Evolutionary conservation across 2,888 invertebrate genomes (phyloP).

Genomic region (Ormyrus labotus): DNA sequence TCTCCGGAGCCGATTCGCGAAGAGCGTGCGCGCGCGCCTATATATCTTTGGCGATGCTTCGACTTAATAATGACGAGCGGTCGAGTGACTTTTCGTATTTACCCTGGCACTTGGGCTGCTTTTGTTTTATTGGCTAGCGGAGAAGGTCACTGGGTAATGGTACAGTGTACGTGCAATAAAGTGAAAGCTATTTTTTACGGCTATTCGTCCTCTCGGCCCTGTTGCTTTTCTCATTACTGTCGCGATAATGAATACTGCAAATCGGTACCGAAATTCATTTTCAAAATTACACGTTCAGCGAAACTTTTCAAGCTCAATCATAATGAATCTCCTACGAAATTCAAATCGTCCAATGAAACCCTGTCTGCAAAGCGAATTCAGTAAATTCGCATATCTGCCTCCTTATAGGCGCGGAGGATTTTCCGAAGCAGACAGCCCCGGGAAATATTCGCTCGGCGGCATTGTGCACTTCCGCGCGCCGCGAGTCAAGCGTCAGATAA

Average conservation of each 20-base stretch:
- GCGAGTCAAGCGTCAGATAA: constrained; percentile 52
- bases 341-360: too few species aligned
- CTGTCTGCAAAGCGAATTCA: background rate
- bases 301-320: too few species aligned
- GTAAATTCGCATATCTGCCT: background rate
- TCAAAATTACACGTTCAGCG: too few species aligned
- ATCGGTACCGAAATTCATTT: too few species aligned
- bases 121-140: constrained; percentile 19
- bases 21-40: constrained; percentile 1
- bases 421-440: background rate
- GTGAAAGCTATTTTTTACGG: constrained; percentile 3
- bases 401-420: background rate
- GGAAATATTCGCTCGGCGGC: background rate
- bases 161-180: background rate
- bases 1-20: constrained; percentile 7
- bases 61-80: constrained; percentile 10
- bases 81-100: constrained; percentile 32
- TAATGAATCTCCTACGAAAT: too few species aligned
- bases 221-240: too few species aligned
- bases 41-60: background rate
- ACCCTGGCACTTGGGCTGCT: background rate
- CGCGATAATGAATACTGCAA: too few species aligned
- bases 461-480: constrained; percentile 40
- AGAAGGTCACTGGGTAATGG: constrained; percentile 10
- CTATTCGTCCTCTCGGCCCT: background rate